Base-by-base conservation (phyloP, 2,797 vertebrate genomes). In the Chiloscyllium punctatum region DNA sequence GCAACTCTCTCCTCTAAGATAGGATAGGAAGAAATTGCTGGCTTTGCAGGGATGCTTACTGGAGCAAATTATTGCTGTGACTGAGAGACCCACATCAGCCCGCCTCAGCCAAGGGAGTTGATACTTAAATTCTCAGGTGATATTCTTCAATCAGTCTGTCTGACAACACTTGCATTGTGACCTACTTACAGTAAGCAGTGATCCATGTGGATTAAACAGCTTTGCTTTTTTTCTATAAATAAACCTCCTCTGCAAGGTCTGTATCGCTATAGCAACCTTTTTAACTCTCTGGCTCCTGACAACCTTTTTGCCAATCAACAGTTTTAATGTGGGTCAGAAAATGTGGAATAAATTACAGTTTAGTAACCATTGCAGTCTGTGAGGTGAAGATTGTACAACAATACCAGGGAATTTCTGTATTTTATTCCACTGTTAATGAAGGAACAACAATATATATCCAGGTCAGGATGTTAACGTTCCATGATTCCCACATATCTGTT, bases 121-220 rank as follows among this genome's bases (percentile, higher is more conserved):
- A 8, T 5, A 27, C 33, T 15, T 51, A 71, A 48, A 37, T 51
- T 21, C 68, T 53, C 94, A 72, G 94, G n/a, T 51, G 25, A 51
- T 74, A 48, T 2, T 42, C 5, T 48, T 48, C 21, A 51, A 69
- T 74, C 48, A 8, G 37, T 48, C 42, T 72, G 37, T 9, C 92
- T 21, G 25, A 74, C 69, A 48, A 33, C 94, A 71, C 11, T 51
- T 30, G 4, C 13, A 42, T 33, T 94, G 69, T 27, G 88, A 91
- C 88, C 88, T 37, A 68, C n/a, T 91, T 68, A n/a, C 88, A 62
- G 88, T 62, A 53, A 90, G 92, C 68, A 94, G 23, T 51, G 27
- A 94, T 48, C 92, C 37, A 0, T 53, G 25, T 13, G 23, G 92
- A 94, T 94, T 18, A 94, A 94, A 33, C 69, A 94, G 69, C 92